Percentiles rank a stretch among this genome's conserved stretches.
Evolutionary conservation across 2,797 vertebrate species (phyloP).

Genomic region (Epinephelus awoara): DNA sequence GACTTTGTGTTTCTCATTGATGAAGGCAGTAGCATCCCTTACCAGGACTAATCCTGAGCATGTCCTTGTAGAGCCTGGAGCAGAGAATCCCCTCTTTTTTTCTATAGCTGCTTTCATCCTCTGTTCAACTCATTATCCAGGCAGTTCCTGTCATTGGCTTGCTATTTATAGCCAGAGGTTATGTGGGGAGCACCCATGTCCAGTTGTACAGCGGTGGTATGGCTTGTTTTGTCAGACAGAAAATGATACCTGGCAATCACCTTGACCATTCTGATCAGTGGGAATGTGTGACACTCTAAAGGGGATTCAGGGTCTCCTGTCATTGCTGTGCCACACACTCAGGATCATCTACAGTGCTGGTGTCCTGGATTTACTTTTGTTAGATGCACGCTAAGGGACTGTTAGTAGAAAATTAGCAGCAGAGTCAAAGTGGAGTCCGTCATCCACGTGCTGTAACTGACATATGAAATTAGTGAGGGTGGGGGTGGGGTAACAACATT

Average conservation of each 20-base stretch:
- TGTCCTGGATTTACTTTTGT: conserved; percentile 56
- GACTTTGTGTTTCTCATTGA: conserved; percentile 26
- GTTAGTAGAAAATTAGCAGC: conserved; percentile 11
- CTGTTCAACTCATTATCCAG: conserved; percentile 72
- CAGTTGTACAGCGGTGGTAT: conserved; percentile 43
- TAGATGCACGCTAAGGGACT: background rate
- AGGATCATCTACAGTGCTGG: background rate
- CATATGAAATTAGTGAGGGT: conserved; percentile 28
- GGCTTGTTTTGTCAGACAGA: conserved; percentile 37
- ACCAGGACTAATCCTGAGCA: background rate
- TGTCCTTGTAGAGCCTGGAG: conserved; percentile 37
- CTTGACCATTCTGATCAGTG: conserved; percentile 29
- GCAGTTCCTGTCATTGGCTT: conserved; percentile 60
- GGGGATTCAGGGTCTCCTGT: conserved; percentile 35
- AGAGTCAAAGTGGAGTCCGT: conserved; percentile 9
- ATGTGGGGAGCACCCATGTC: conserved; percentile 55
- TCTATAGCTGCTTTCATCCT: conserved; percentile 49
- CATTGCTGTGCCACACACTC: conserved; percentile 1
- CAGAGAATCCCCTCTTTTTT: conserved; percentile 36
- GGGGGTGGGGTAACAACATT: conserved; percentile 22
- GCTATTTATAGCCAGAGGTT: conserved; percentile 80
- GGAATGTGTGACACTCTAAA: conserved; percentile 24
- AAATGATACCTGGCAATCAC: conserved; percentile 31
- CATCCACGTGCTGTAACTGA: conserved; percentile 15
- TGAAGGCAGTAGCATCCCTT: background rate